Evolutionary conservation across 2,797 vertebrate species (phyloP).

Genomic region (Danio kyathit): DNA sequence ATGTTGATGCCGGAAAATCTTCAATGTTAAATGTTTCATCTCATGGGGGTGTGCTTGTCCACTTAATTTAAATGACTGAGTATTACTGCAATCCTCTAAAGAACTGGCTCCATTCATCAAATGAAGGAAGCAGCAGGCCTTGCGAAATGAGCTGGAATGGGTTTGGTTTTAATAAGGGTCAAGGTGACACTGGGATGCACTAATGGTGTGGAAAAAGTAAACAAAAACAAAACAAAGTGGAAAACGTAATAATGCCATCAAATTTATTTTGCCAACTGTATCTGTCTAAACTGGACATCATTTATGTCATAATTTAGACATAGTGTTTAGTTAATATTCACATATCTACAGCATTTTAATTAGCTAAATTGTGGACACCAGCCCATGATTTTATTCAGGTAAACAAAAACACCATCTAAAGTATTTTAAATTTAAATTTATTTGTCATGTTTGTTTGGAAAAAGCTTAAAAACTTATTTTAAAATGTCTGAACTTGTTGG

Average conservation of each 20-base stretch:
- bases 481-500: too few relatives aligned
- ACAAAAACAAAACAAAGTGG: background rate
- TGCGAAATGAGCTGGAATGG: background rate
- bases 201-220: background rate
- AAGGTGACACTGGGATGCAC: background rate
- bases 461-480: too few relatives aligned
- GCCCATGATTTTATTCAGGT: too few relatives aligned
- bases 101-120: constrained; percentile 22
- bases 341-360: background rate
- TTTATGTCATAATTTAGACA: background rate
- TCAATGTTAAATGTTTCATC: constrained; percentile 26
- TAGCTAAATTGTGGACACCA: too few relatives aligned
- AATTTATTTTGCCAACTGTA: background rate
- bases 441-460: too few relatives aligned
- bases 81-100: constrained; percentile 31
- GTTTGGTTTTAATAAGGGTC: background rate
- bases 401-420: too few relatives aligned
- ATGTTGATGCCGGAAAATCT: constrained; percentile 30
- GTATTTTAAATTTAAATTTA: too few relatives aligned
- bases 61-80: constrained; percentile 29
- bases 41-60: constrained; percentile 20
- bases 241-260: background rate
- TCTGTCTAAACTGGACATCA: background rate
- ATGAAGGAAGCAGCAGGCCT: constrained; percentile 6
- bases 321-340: background rate